These are phyloP conservation scores for Alcedo atthis DNA, from an alignment of 2,797 vertebrate species.

Conservation along the genomic window DNA sequence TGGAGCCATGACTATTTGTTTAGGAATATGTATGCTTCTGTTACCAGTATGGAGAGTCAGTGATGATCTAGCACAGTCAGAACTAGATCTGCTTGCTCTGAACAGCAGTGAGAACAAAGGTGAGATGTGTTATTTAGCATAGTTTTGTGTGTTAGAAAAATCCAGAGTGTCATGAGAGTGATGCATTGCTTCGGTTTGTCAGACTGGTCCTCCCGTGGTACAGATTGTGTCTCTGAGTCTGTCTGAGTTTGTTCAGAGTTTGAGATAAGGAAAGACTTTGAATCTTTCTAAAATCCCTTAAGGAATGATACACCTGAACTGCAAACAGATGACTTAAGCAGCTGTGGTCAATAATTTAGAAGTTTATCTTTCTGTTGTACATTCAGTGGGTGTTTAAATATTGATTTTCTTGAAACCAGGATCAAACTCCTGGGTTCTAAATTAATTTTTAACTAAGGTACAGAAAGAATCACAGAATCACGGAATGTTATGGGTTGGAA, in stretches of 20 bases:
- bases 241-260: constrained; percentile 69
- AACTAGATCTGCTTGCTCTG: constrained; percentile 38
- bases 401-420: constrained; percentile 41
- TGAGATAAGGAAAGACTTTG: constrained; percentile 71
- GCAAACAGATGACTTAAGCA: constrained; percentile 58
- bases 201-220: constrained; percentile 53
- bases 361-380: constrained; percentile 24
- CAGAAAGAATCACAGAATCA: constrained; percentile 6
- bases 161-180: constrained; percentile 27
- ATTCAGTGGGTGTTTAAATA: constrained; percentile 37
- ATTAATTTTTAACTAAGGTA: constrained; percentile 55
- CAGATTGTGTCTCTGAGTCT: constrained; percentile 59
- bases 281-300: constrained; percentile 61
- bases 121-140: constrained; percentile 66
- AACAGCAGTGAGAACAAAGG: constrained; percentile 72
- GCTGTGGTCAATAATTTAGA: constrained; percentile 48
- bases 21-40: constrained; percentile 62
- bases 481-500: no score
- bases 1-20: constrained; percentile 67
- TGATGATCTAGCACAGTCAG: constrained; percentile 52
- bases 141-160: constrained; percentile 63
- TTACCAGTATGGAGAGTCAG: constrained; percentile 14
- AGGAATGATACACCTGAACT: constrained; percentile 75
- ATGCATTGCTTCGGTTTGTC: constrained; percentile 65
- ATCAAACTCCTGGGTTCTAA: not conserved